phyloP scores from a whole-genome alignment of 2,797 vertebrate genomes.

The Enteromius radiatus region DNA sequence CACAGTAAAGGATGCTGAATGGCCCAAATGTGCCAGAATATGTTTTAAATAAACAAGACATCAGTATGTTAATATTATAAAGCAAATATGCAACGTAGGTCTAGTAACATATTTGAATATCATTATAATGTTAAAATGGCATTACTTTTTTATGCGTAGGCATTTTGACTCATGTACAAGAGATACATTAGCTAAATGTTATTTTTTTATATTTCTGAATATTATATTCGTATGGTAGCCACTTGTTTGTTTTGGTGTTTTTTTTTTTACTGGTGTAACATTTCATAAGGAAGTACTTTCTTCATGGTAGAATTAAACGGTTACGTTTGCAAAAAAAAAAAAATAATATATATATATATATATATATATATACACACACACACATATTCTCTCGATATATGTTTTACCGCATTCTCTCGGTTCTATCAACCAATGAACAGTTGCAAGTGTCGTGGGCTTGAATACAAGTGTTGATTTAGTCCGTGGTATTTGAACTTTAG shows the following conservation, averaged over 20 bases:
- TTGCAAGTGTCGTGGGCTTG: constrained; percentile 1
- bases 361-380: too few relatives aligned
- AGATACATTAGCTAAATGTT: background rate
- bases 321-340: background rate
- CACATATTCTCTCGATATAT: too few relatives aligned
- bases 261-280: too few relatives aligned
- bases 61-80: background rate
- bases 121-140: background rate
- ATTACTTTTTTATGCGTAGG: background rate
- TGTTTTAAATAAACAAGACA: background rate
- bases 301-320: background rate
- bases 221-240: background rate
- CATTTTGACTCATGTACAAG: background rate
- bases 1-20: background rate
- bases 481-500: constrained; percentile 28
- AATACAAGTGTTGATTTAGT: constrained; percentile 28
- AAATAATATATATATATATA: background rate
- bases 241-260: too few relatives aligned
- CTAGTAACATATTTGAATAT: background rate
- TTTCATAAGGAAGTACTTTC: background rate
- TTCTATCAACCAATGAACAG: background rate
- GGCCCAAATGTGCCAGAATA: background rate
- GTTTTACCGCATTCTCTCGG: background rate
- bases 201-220: background rate
- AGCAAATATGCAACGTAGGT: background rate